Percentiles rank a stretch among this genome's conserved stretches.
phyloP scores from a whole-genome alignment of 2,797 vertebrate species.

The Loriculus beryllinus region DNA sequence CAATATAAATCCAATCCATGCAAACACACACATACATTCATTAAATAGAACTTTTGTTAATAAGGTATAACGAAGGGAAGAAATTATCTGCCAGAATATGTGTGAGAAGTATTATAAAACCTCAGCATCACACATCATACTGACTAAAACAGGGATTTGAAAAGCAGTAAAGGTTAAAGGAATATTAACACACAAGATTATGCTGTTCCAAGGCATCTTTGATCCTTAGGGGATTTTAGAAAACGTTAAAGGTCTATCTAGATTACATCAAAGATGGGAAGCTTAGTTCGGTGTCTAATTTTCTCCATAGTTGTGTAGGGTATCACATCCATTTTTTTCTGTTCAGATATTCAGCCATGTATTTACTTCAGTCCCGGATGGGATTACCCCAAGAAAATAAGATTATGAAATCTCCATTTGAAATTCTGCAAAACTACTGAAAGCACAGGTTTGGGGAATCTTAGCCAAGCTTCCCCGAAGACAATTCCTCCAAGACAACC shows the following conservation, averaged over 20 bases:
- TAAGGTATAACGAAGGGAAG: background rate
- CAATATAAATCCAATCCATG: background rate
- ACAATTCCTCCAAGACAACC: background rate
- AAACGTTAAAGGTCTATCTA: background rate
- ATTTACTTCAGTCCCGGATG: constrained; percentile 18
- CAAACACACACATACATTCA: background rate
- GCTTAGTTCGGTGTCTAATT: constrained; percentile 15
- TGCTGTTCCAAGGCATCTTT: background rate
- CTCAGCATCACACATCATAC: background rate
- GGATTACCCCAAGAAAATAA: constrained; percentile 50
- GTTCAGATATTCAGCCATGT: background rate
- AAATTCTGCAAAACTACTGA: constrained; percentile 44
- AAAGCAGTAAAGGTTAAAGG: constrained; percentile 14
- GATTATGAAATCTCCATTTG: constrained; percentile 41
- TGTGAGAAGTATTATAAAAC: background rate
- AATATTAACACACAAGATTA: constrained; percentile 23
- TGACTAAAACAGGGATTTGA: background rate
- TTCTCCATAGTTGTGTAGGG: background rate
- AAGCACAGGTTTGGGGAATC: constrained; percentile 26
- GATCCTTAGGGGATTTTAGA: background rate
- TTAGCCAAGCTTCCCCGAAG: background rate
- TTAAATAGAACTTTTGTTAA: background rate
- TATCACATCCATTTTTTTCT: constrained; percentile 6
- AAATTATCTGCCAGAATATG: background rate
- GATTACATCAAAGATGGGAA: background rate